Base-by-base conservation (phyloP, 2,888 invertebrate species). In the Monoplex corrugatus region DNA sequence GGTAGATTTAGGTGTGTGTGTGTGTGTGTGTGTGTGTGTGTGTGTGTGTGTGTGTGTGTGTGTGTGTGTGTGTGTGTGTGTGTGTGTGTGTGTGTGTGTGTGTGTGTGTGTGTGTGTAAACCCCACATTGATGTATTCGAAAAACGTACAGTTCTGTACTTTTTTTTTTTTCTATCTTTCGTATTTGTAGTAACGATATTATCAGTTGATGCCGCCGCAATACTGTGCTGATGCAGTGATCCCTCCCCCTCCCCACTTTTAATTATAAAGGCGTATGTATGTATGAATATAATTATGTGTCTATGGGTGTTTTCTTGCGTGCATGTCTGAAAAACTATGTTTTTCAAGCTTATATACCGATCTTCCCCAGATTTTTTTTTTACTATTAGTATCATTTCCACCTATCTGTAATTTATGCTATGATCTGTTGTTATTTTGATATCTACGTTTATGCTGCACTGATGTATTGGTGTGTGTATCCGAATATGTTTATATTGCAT, bases 61-160 rank as follows among this genome's bases (percentile, higher is more conserved):
- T 68, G 28, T 80, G 16, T 38, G 35, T 43, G 19, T 80, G 40
- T 43, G 19, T 80, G 40, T 80, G 35, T 80, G 80, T 80, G 38
- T 80, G 80, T 80, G 32, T 80, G 80, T 80, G 32, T 68, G 68
- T 68, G 32, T 68, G 68, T 68, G 32, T 68, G 68, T 68, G 32
- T 68, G 68, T 68, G 68, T 68, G 28, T 68, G 68, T 68, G 28
- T 68, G 68, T 68, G 28, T 68, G 68, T 68, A n/a, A 8, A 16
- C 5, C 23, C 10, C 13, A 63, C 63, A 63, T 28, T 16, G 3
- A 16, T 3, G 28, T 28, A 63, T 23, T 23, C 10, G 16, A 63
- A 8, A 63, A 16, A 16, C 13, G 28, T 23, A 63, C 63, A 63
- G 23, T 23, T 63, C 28, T 5, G 16, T 23, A 63, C 10, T 3